phyloP scores from a whole-genome alignment of 2,797 vertebrate species.

The Myotis daubentonii region DNA sequence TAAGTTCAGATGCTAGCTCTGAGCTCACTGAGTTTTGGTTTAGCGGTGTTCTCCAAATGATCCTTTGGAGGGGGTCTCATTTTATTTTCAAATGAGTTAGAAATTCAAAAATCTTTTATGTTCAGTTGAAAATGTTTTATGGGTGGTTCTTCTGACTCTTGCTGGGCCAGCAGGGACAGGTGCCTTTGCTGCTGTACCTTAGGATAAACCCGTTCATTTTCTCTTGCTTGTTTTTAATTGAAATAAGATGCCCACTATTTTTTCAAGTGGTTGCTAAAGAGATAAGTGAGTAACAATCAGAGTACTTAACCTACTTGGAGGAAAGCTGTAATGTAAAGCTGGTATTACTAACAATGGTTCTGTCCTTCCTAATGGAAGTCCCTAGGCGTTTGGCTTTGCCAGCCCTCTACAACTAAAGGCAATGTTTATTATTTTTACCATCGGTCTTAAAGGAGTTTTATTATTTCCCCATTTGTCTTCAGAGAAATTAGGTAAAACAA shows the following conservation, averaged over 20 bases:
- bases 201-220: neutral
- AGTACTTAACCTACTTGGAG: neutral
- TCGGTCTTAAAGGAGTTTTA: neutral
- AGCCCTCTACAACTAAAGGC: neutral
- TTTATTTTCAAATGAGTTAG: conserved; percentile 35
- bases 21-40: neutral
- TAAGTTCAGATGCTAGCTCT: neutral
- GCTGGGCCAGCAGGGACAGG: neutral
- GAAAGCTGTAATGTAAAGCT: neutral
- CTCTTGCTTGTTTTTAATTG: neutral
- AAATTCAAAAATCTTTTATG: neutral
- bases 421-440: conserved; percentile 3
- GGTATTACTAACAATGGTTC: neutral
- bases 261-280: neutral
- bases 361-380: neutral
- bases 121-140: neutral
- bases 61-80: neutral
- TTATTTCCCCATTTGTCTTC: neutral
- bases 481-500: conserved; percentile 33
- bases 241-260: conserved; percentile 33
- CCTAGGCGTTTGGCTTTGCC: neutral
- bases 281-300: neutral
- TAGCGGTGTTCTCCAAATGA: neutral
- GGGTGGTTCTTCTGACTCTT: neutral
- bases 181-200: neutral